These are phyloP conservation scores for Onychostoma macrolepis DNA, from an alignment of 2,113 vertebrate genomes.

Conservation along the genomic window DNA sequence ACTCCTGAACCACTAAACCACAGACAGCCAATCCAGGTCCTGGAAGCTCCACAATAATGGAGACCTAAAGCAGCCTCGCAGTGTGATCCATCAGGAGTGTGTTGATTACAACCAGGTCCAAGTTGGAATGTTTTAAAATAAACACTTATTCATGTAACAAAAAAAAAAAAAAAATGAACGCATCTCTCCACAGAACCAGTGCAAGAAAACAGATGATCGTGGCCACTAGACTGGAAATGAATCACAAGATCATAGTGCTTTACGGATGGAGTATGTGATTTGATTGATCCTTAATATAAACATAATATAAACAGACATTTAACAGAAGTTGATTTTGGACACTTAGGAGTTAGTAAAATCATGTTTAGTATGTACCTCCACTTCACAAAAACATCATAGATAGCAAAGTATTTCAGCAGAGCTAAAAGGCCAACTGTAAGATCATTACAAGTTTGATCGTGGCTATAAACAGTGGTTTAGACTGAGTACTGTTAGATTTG, in stretches of 20 bases:
- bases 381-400: conserved; percentile 16
- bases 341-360: background rate
- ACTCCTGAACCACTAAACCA: conserved; percentile 38
- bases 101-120: conserved; percentile 26
- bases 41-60: background rate
- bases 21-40: background rate
- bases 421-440: background rate
- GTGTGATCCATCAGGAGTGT: background rate
- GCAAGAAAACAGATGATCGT: background rate
- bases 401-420: background rate
- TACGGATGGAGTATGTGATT: background rate
- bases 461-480: background rate
- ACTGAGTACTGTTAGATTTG: background rate
- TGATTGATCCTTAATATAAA: background rate
- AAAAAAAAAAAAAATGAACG: background rate
- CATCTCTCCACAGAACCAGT: background rate
- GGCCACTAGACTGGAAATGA: background rate
- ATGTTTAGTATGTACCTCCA: conserved; percentile 7
- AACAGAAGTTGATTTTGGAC: background rate
- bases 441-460: background rate
- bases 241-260: background rate
- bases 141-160: conserved; percentile 18
- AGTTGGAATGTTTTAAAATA: conserved; percentile 62
- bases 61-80: background rate
- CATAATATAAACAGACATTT: background rate